phyloP scores from a whole-genome alignment of 2,113 vertebrate species.

The Aspiorhynchus laticeps region DNA sequence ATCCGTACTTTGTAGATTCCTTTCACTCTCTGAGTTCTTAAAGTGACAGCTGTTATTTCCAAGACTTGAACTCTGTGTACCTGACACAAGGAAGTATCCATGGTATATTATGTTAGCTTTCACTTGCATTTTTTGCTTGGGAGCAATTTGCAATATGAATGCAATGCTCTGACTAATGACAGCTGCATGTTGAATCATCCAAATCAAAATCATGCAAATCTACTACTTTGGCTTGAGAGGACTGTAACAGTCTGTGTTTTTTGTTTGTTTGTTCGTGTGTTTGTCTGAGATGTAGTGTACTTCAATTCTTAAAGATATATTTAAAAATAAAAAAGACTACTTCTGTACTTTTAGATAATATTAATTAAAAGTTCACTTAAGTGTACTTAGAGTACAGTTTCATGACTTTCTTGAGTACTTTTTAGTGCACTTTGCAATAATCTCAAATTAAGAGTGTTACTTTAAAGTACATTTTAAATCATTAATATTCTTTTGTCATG shows the following conservation, averaged over 20 bases:
- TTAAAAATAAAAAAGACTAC: too few species aligned
- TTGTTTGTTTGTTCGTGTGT: neutral
- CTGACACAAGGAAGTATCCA: neutral
- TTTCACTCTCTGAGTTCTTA: neutral
- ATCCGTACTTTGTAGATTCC: neutral
- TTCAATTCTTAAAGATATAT: neutral
- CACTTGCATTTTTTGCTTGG: neutral
- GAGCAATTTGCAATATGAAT: neutral
- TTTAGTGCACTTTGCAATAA: too few species aligned
- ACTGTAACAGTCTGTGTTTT: neutral
- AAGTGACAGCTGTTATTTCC: neutral
- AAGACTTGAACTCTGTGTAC: neutral
- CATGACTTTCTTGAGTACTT: too few species aligned
- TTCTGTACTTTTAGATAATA: too few species aligned
- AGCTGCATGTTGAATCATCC: neutral
- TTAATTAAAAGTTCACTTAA: too few species aligned
- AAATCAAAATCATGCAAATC: neutral
- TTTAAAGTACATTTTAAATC: too few species aligned
- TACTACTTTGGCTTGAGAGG: neutral
- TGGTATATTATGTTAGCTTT: neutral
- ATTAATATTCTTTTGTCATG: neutral
- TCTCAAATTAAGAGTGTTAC: too few species aligned
- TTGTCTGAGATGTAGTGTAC: neutral
- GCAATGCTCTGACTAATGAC: neutral
- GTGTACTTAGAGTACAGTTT: too few species aligned